phyloP scores from a whole-genome alignment of 2,113 vertebrate genomes.

The Rana temporaria region DNA sequence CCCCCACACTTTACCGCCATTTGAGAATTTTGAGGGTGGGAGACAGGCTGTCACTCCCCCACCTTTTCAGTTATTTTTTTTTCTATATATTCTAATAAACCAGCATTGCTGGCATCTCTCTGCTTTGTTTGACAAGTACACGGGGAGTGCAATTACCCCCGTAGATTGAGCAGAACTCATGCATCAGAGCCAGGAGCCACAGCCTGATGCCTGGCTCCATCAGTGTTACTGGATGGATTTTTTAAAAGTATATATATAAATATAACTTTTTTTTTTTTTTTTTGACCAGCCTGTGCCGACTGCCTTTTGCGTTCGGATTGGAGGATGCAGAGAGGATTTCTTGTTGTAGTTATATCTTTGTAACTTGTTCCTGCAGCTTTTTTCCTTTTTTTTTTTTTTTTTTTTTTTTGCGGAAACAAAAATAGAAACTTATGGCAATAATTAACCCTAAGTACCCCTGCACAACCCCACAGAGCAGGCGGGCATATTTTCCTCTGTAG shows the following conservation, averaged over 20 bases:
- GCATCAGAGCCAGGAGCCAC: slow-evolving; percentile 28
- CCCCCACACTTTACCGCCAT: slow-evolving; percentile 15
- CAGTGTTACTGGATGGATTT: slow-evolving; percentile 48
- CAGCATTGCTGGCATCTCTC: slow-evolving; percentile 27
- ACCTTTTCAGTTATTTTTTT: slow-evolving; percentile 45
- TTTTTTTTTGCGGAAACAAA: slow-evolving; percentile 43
- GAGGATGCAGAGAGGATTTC: slow-evolving; percentile 48
- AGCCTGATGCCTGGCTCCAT: slow-evolving; percentile 26
- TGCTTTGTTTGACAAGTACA: slow-evolving; percentile 44
- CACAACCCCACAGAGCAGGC: slow-evolving; percentile 5
- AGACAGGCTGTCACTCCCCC: slow-evolving; percentile 16
- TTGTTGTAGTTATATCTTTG: slow-evolving; percentile 55
- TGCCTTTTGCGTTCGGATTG: slow-evolving; percentile 51
- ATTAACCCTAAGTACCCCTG: slow-evolving; percentile 44
- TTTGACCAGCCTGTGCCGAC: slow-evolving; percentile 34
- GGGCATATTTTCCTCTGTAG: slow-evolving; percentile 48
- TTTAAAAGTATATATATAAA: not conserved
- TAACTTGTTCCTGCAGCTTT: slow-evolving; percentile 50
- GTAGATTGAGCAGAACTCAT: slow-evolving; percentile 35
- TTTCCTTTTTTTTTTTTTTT: slow-evolving; percentile 8
- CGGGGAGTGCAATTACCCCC: slow-evolving; percentile 38
- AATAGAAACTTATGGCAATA: slow-evolving; percentile 57
- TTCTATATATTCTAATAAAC: slow-evolving; percentile 49
- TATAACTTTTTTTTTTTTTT: slow-evolving; percentile 14
- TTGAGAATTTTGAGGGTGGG: slow-evolving; percentile 15